Conservation (phyloP, 2,797 vertebrate genomes). For the Neomorphus geoffroyi region DNA sequence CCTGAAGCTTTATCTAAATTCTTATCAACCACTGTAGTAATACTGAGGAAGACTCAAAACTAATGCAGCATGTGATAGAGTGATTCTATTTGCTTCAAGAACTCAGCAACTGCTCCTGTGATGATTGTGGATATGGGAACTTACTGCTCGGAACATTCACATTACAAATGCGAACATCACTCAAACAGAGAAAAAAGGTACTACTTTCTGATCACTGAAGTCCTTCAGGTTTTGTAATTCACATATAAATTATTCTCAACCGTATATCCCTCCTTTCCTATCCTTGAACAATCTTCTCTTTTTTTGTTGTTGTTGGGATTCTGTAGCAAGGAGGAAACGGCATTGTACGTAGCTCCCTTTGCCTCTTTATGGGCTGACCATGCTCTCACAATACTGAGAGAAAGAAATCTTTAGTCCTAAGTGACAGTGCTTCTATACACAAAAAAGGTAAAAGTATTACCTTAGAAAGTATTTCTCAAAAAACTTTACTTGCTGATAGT, state of each 20-base stretch:
- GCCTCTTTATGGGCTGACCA: neutral
- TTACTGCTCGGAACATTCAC: constrained; percentile 56
- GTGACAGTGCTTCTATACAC: neutral
- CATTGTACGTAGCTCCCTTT: neutral
- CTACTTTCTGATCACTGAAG: constrained; percentile 41
- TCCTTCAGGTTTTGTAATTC: constrained; percentile 52
- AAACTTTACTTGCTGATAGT: neutral
- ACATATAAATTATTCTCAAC: constrained; percentile 20
- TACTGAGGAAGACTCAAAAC: constrained; percentile 59
- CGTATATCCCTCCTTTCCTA: neutral
- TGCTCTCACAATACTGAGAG: neutral
- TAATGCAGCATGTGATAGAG: constrained; percentile 71
- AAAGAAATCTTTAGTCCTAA: neutral
- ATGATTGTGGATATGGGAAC: constrained; percentile 58
- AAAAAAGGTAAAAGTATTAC: neutral
- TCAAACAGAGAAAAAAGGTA: constrained; percentile 40
- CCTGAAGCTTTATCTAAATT: constrained; percentile 56
- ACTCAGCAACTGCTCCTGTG: constrained; percentile 58
- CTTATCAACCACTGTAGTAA: constrained; percentile 58
- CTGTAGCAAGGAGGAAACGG: neutral
- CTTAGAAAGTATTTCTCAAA: neutral
- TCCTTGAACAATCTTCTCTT: neutral
- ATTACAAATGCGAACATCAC: constrained; percentile 41
- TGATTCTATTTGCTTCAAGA: constrained; percentile 67
- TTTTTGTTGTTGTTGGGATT: neutral